These are phyloP conservation scores for Atherinosoma microstoma DNA, from an alignment of 2,797 vertebrate species.

Conservation along the genomic window DNA sequence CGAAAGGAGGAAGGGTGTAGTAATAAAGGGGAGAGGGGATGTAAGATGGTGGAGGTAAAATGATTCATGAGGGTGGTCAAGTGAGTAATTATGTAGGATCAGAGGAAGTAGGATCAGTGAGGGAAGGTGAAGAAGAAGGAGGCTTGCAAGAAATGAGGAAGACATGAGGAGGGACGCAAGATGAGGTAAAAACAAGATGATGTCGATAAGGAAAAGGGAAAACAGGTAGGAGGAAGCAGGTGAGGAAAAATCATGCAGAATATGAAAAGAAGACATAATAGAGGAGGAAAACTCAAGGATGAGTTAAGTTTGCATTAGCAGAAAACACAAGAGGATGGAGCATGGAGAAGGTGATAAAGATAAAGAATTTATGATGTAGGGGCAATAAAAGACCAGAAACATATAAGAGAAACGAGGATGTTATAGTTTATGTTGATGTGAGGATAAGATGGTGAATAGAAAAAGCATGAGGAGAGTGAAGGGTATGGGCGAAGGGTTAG, in stretches of 20 bases:
- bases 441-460: not conserved
- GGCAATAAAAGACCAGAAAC: not conserved
- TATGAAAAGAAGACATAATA: not conserved
- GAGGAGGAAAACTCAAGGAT: not conserved
- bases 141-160: slow-evolving; percentile 2
- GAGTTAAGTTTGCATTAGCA: not conserved
- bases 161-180: not conserved
- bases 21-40: slow-evolving; percentile 19
- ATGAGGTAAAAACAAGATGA: not conserved
- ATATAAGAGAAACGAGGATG: not conserved
- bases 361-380: not conserved
- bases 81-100: not conserved
- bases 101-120: not conserved
- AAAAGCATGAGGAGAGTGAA: slow-evolving; percentile 5
- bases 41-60: slow-evolving; percentile 14
- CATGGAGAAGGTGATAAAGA: no score
- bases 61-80: not conserved
- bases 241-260: not conserved
- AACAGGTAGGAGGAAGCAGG: not conserved
- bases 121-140: not conserved
- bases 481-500: slow-evolving; percentile 10
- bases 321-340: not conserved
- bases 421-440: not conserved
- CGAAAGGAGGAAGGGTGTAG: slow-evolving; percentile 27
- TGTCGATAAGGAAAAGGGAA: not conserved